phyloP scores from a whole-genome alignment of 2,113 vertebrate species.

The Chionis minor region DNA sequence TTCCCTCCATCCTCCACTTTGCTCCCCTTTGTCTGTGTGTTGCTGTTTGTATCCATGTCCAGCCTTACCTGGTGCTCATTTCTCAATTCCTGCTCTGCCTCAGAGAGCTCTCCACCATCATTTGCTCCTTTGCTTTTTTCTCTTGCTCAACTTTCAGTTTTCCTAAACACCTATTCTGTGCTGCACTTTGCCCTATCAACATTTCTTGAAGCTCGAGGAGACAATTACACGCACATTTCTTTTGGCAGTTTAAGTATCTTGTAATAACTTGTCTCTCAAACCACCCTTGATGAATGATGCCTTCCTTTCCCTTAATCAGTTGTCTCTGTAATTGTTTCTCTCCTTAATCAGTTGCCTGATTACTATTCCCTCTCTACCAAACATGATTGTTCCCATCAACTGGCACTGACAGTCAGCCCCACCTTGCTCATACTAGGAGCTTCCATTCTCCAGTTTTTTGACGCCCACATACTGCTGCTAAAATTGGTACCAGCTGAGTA shows the following conservation, averaged over 20 bases:
- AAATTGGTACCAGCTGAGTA: background rate
- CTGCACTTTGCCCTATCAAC: background rate
- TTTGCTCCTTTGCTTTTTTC: background rate
- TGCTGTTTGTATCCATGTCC: background rate
- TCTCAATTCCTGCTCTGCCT: background rate
- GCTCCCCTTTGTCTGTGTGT: background rate
- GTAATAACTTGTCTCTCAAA: background rate
- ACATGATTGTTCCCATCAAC: background rate
- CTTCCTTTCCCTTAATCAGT: conserved; percentile 39
- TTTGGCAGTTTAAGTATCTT: background rate
- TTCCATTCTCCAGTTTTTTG: background rate
- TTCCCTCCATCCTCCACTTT: background rate
- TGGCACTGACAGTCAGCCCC: conserved; percentile 5
- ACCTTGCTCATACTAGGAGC: background rate
- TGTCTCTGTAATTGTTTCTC: background rate
- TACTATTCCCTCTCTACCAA: background rate
- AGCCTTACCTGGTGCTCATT: background rate
- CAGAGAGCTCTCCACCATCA: background rate
- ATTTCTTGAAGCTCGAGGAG: background rate
- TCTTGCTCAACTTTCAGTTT: background rate
- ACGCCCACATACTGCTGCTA: background rate
- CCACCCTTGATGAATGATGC: background rate
- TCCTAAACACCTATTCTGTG: background rate
- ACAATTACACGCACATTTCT: background rate
- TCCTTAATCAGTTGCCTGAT: conserved; percentile 47